These are phyloP conservation scores for Esox lucius DNA, from an alignment of 2,797 vertebrate species.

Conservation along the genomic window DNA sequence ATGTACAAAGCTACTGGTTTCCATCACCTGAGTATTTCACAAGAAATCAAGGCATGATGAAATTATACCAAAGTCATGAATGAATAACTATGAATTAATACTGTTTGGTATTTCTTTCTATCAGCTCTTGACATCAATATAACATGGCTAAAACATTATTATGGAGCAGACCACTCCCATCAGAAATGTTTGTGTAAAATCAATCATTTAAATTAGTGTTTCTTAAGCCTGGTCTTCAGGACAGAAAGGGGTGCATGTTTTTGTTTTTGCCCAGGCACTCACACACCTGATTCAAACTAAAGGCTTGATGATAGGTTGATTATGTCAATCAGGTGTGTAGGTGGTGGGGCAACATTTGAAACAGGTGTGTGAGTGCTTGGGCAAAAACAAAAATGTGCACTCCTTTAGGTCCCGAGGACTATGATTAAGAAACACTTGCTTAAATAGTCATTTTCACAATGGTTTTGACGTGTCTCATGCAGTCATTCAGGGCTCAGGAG, in stretches of 20 bases:
- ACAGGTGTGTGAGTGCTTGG: no score
- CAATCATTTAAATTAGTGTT: conserved; percentile 22
- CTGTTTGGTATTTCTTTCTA: neutral
- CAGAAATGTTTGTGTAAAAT: conserved; percentile 24
- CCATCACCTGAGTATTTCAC: neutral
- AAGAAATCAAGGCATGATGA: neutral
- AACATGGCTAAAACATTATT: neutral
- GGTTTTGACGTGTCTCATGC: conserved; percentile 7
- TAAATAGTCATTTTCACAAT: conserved; percentile 22
- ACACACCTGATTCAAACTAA: no score
- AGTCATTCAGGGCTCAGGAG: conserved; percentile 12
- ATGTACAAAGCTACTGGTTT: neutral
- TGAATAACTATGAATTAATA: neutral
- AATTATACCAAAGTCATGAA: neutral
- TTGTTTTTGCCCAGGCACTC: no score
- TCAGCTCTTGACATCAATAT: neutral
- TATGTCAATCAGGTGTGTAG: no score
- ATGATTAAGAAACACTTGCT: no score
- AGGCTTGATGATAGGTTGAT: no score
- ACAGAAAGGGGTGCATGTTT: neutral
- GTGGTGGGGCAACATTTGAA: no score
- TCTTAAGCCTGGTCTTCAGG: no score
- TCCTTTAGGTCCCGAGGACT: no score
- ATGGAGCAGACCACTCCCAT: conserved; percentile 6
- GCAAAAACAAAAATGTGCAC: no score